Percentiles rank a stretch among this genome's conserved stretches.
phyloP scores from a whole-genome alignment of 2,797 vertebrate genomes.

The Adrianichthys oophorus region DNA sequence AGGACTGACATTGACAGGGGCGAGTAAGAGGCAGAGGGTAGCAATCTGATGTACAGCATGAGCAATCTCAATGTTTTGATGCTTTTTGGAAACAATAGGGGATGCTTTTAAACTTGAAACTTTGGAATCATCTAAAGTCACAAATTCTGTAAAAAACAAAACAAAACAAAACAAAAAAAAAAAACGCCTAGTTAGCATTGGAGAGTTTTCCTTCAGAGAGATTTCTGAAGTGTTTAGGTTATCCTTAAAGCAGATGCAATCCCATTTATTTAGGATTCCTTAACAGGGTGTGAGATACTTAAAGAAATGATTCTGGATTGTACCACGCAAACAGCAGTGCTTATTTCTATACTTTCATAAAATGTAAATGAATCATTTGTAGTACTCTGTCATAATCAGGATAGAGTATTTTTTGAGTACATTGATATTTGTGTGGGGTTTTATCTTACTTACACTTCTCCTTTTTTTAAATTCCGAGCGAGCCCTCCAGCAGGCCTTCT shows the following conservation, averaged over 20 bases:
- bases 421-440: no score
- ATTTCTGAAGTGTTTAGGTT: background rate
- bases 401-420: no score
- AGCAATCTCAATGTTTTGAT: background rate
- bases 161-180: no score
- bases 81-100: background rate
- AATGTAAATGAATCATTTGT: no score
- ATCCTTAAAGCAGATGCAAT: background rate
- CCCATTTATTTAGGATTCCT: slow-evolving; percentile 2
- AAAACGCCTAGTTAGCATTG: background rate
- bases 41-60: no score
- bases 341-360: no score
- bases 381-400: no score
- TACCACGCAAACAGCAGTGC: background rate
- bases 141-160: background rate
- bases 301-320: background rate
- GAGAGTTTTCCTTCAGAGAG: background rate
- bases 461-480: no score
- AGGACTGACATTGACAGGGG: slow-evolving; percentile 7
- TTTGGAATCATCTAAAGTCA: background rate
- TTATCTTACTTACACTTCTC: no score
- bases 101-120: background rate
- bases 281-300: slow-evolving; percentile 8
- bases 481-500: background rate
- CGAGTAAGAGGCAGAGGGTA: slow-evolving; percentile 16